Conservation (phyloP, 2,888 invertebrate species). For the Pseudoips prasinana region DNA sequence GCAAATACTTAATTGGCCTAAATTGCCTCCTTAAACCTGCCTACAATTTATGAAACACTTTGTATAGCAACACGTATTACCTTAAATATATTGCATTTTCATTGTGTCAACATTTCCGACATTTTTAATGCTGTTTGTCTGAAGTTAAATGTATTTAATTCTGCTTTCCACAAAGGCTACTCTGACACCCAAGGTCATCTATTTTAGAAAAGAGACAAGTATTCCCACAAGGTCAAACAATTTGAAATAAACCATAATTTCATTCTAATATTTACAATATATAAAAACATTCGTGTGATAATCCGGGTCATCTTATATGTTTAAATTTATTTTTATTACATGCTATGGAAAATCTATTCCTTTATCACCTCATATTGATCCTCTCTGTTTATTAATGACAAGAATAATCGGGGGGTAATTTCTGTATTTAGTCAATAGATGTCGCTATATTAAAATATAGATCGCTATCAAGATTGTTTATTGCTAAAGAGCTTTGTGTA, state of each 20-base stretch:
- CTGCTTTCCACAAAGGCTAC: no score
- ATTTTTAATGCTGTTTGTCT: no score
- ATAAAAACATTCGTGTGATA: slow-evolving; percentile 12
- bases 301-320: not conserved
- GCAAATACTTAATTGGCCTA: not conserved
- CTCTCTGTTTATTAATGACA: no score
- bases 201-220: no score
- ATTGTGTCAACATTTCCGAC: no score
- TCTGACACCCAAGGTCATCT: no score
- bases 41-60: not conserved
- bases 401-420: no score
- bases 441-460: not conserved
- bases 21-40: not conserved
- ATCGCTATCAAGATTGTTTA: slow-evolving; percentile 4
- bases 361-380: no score
- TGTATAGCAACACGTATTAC: slow-evolving; percentile 3
- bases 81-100: no score
- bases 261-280: slow-evolving; percentile 22
- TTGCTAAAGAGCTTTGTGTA: not conserved
- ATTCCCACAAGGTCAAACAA: no score
- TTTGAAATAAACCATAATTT: slow-evolving; percentile 8
- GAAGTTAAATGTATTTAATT: no score
- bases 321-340: slow-evolving; percentile 1
- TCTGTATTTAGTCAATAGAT: not conserved
- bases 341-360: not conserved